phyloP scores from a whole-genome alignment of 2,797 vertebrate species.

The Gymnothorax javanicus region DNA sequence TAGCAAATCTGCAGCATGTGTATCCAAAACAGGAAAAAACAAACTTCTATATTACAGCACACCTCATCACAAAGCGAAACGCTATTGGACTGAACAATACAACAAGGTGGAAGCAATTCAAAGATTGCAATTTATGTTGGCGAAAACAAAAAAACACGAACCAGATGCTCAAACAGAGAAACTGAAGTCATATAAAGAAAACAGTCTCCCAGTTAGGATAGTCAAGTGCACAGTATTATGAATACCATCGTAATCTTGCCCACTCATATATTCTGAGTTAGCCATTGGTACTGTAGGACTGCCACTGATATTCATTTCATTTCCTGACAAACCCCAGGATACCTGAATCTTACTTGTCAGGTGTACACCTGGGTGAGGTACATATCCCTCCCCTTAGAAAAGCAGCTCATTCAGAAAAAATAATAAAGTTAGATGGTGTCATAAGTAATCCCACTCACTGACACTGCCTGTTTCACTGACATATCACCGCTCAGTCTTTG shows the following conservation, averaged over 20 bases:
- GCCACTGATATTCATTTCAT: no score
- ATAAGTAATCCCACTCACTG: background rate
- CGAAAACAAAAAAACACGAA: background rate
- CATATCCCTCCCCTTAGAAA: no score
- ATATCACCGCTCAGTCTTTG: background rate
- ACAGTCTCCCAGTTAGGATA: background rate
- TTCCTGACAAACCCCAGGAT: no score
- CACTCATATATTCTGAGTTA: no score
- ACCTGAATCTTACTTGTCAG: no score
- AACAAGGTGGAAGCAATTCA: background rate
- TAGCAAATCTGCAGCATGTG: constrained; percentile 30
- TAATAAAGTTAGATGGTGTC: background rate
- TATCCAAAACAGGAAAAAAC: background rate
- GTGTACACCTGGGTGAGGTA: no score
- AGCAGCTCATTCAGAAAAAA: no score
- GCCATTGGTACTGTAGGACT: no score
- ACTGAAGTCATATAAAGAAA: background rate
- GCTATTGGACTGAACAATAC: background rate
- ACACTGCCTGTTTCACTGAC: background rate
- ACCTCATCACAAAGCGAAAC: background rate
- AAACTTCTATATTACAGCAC: constrained; percentile 11
- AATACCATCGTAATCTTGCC: no score
- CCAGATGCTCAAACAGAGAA: background rate
- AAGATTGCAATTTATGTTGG: background rate
- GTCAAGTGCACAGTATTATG: no score